Evolutionary conservation across 2,113 vertebrate genomes (phyloP), one percentile per base, ranked within the genome.

Genomic region (Stigmatopora nigra): DNA sequence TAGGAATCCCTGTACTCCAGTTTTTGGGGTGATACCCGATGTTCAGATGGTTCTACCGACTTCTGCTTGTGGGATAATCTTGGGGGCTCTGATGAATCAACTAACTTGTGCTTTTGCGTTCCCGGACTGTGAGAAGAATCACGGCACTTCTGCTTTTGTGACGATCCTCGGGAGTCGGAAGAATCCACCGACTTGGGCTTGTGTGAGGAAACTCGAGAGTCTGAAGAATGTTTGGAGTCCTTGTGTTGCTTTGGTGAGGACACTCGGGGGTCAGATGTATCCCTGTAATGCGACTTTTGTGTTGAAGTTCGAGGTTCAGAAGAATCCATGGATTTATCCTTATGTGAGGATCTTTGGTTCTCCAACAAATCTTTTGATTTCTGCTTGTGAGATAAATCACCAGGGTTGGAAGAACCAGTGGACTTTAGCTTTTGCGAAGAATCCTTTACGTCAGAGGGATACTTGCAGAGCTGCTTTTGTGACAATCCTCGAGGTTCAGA

Each of bases 171-270:
- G 19, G 9, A 4, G 16, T 17, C 19, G 6, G 53, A 6, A 12
- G 17, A 55, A 25, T 5, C 53, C 22, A 31, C 22, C 6, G 53
- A 31, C 53, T 25, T 13, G 4, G 14, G 22, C 22, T 55, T 25
- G 22, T 55, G 20, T 25, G 53, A 31, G 6, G 22, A 55, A 13
- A 20, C n/a, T 55, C 4, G 53, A 55, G n/a, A 13, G 12, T 55
- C 38, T 13, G 58, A 60, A 20, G 20, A 19, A 20, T 60, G 12
- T 10, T 12, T 19, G 3, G 38, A 60, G 17, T 60, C 58, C 1
- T 44, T 36, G 36, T 60, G 41, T 38, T 61, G 41, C 41, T 61
- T 61, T 61, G 22, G 59, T 22, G 59, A 61, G 19, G 14, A 53
- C 10, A 8, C 38, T 41, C 9, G 38, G 4, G 38, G 9, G 38